A percentile compares a stretch with the other conserved stretches of the same genome.
Evolutionary conservation across 2,113 vertebrate species (phyloP).

Genomic region (Brachyhypopomus occidentalis): DNA sequence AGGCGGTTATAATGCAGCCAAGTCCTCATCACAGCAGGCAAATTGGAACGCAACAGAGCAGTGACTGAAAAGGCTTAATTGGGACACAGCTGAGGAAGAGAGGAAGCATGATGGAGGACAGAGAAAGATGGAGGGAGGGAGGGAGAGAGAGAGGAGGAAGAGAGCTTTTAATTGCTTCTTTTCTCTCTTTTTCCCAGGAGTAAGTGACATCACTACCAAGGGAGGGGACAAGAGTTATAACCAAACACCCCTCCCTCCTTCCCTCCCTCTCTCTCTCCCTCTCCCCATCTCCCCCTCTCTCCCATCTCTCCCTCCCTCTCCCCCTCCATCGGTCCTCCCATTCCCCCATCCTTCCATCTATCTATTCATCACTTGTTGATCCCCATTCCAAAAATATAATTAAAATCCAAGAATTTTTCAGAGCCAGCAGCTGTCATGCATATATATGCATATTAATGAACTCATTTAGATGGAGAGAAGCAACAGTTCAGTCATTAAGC

Average conservation of each 20-base stretch:
- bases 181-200: slow-evolving; percentile 36
- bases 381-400: slow-evolving; percentile 45
- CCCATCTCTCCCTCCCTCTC: slow-evolving; percentile 17
- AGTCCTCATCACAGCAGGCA: slow-evolving; percentile 44
- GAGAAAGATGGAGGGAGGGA: neutral
- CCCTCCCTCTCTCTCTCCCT: neutral
- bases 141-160: neutral
- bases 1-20: slow-evolving; percentile 46
- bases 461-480: too few species aligned
- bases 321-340: slow-evolving; percentile 7
- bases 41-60: slow-evolving; percentile 57
- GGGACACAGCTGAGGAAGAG: slow-evolving; percentile 20
- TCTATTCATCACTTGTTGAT: slow-evolving; percentile 17
- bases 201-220: slow-evolving; percentile 14
- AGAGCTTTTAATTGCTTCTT: slow-evolving; percentile 52
- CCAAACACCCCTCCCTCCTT: neutral
- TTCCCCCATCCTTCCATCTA: slow-evolving; percentile 4
- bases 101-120: slow-evolving; percentile 14
- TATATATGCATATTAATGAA: slow-evolving; percentile 33
- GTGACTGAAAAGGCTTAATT: slow-evolving; percentile 24
- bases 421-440: slow-evolving; percentile 11
- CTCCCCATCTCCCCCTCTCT: slow-evolving; percentile 12
- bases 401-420: slow-evolving; percentile 31
- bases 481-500: too few species aligned
- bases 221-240: slow-evolving; percentile 25